Evolutionary conservation across 2,797 vertebrate species (phyloP), one percentile per base, ranked within the genome.

Genomic region (Lithobates pipiens): DNA sequence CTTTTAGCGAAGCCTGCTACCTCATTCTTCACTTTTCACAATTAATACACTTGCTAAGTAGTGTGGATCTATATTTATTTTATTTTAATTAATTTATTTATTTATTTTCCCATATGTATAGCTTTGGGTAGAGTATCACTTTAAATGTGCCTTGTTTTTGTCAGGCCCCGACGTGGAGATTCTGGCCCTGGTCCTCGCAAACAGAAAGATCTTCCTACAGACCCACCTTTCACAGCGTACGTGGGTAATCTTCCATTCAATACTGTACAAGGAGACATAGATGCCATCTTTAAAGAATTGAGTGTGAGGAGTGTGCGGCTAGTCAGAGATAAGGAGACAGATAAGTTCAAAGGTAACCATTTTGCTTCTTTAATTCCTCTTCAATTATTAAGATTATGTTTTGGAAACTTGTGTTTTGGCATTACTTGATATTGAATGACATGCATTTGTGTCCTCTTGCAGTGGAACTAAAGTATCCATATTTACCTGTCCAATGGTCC

Each of bases 261-360:
- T 92, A 97, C 97, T 15, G 98, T 99, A 86, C 98, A 99, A 91
- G 98, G 98, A 79, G 98, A 99, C 95, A 98, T 99, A 91, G 98
- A 99, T 90, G 92, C 94, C 87, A 99, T 99, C 93, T 99, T 99
- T 93, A 98, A 97, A 94, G 97, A 98, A 88, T 96, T 98, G 91
- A 97, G 89, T 77, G 93, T 99, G 88, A 95, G 97, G 94, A 99
- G 97, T 0, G 95, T 99, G 75, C 95, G 98, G 89, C 94, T 99
- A 93, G 98, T 99, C 93, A 91, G 98, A 94, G 98, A 99, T 95
- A 99, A 99, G 95, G 98, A 99, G 89, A 99, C 98, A 87, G 98
- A 99, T 94, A 99, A 99, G 94, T 99, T 99, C 92, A 99, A 99
- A 98, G 98, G 98, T 98, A 70, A 77, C 65, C 1, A 68, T 21